phyloP scores from a whole-genome alignment of 53 echinoderm and acorn worm genomes.

The Patiria pectinifera region DNA sequence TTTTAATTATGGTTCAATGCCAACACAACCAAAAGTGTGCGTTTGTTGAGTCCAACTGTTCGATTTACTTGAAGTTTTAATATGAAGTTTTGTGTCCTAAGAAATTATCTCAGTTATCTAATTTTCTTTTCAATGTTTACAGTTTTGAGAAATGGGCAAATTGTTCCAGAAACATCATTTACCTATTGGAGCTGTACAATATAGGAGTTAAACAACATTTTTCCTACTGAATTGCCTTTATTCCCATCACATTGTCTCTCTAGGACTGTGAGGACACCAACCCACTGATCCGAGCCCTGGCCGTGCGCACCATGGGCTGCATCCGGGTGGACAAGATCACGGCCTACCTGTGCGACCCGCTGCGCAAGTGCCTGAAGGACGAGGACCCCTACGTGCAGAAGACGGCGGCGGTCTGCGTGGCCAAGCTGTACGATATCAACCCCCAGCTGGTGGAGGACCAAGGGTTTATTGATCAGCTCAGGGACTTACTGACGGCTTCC shows the following conservation, averaged over 20 bases:
- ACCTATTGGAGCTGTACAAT: neutral
- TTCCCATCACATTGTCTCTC: neutral
- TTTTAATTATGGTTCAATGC: too few relatives aligned
- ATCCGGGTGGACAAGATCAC: constrained; percentile 99
- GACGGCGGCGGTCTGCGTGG: constrained; percentile 97
- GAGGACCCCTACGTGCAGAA: constrained; percentile 99
- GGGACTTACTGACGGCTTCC: constrained; percentile 90
- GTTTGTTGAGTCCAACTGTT: too few relatives aligned
- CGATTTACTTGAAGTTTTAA: too few relatives aligned
- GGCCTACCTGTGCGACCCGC: constrained; percentile 95
- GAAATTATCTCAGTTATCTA: too few relatives aligned
- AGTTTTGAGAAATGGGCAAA: too few relatives aligned
- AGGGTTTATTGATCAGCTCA: constrained; percentile 92
- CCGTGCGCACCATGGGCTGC: constrained; percentile 99
- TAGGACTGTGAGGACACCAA: constrained; percentile 98
- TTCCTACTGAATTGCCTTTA: neutral
- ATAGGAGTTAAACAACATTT: too few relatives aligned
- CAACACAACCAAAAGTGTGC: too few relatives aligned
- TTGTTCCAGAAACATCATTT: neutral
- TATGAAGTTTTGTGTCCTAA: too few relatives aligned
- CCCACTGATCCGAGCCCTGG: constrained; percentile 91
- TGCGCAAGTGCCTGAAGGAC: constrained; percentile 95
- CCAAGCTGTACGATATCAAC: constrained; percentile 98
- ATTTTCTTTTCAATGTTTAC: too few relatives aligned
- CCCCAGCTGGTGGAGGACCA: constrained; percentile 96